These are phyloP conservation scores for Odobenus rosmarus DNA, from an alignment of 2,113 vertebrate genomes.

Conservation along the genomic window DNA sequence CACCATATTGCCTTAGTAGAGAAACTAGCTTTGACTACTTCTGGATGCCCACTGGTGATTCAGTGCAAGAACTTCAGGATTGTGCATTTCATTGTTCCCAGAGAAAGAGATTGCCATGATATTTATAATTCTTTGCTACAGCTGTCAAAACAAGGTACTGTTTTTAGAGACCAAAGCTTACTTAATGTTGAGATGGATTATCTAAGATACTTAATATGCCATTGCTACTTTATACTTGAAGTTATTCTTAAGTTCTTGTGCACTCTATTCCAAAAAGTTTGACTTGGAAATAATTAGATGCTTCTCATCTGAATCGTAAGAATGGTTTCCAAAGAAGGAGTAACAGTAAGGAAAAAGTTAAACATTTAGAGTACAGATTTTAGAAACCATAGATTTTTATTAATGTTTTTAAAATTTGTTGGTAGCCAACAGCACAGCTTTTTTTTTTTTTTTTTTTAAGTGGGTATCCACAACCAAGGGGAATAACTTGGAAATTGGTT, in stretches of 20 bases:
- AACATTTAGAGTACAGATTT: neutral
- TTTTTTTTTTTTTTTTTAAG: neutral
- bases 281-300: slow-evolving; percentile 12
- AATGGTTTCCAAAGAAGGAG: neutral
- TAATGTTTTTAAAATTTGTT: neutral
- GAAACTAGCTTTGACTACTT: slow-evolving; percentile 95
- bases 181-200: neutral
- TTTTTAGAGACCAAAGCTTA: neutral
- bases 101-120: slow-evolving; percentile 97
- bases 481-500: slow-evolving; percentile 7
- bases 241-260: neutral
- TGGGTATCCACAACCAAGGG: neutral
- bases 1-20: slow-evolving; percentile 97
- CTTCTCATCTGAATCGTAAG: neutral
- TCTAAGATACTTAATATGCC: neutral
- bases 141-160: slow-evolving; percentile 93
- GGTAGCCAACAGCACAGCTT: neutral
- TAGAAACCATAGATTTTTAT: neutral
- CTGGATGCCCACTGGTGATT: slow-evolving; percentile 96
- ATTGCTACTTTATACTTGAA: slow-evolving; percentile 30
- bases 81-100: slow-evolving; percentile 95
- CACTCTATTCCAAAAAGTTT: neutral
- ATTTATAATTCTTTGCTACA: slow-evolving; percentile 97
- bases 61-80: slow-evolving; percentile 97
- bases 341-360: neutral